Evolutionary conservation across 2,888 invertebrate genomes (phyloP).

Genomic region (Athetis lepigone): DNA sequence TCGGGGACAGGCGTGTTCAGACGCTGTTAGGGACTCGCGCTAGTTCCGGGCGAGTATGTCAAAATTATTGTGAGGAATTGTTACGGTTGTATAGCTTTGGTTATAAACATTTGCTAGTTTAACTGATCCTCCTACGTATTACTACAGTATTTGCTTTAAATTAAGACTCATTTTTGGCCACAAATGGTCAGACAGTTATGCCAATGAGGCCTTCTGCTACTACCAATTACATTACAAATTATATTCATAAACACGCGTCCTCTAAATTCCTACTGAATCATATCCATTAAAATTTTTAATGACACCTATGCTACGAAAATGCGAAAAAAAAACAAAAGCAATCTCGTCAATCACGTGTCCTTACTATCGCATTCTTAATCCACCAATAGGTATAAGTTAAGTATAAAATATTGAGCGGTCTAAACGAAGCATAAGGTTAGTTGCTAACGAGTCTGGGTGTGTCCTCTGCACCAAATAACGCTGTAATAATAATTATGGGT

Average conservation of each 20-base stretch:
- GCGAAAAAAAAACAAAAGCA: constrained; percentile 51
- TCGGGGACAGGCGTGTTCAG: constrained; percentile 67
- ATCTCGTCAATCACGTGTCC: constrained; percentile 43
- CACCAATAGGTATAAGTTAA: constrained; percentile 53
- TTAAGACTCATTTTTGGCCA: too few species aligned
- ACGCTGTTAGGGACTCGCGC: constrained; percentile 67
- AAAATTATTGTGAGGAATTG: constrained; percentile 34
- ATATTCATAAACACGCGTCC: constrained; percentile 36
- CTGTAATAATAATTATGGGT: constrained; percentile 85
- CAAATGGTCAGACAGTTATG: not conserved
- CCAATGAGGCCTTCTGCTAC: constrained; percentile 34
- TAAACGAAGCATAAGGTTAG: constrained; percentile 84
- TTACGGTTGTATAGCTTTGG: constrained; percentile 2
- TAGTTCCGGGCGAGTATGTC: constrained; percentile 61
- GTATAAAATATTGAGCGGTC: constrained; percentile 62
- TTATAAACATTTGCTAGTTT: constrained; percentile 4
- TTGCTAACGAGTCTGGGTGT: constrained; percentile 88
- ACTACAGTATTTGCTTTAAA: not conserved
- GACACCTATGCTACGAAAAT: constrained; percentile 30
- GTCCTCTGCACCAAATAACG: constrained; percentile 87
- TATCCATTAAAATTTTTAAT: constrained; percentile 32
- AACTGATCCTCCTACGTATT: not conserved
- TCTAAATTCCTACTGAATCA: constrained; percentile 40
- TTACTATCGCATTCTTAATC: constrained; percentile 60
- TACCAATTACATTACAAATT: constrained; percentile 23